Percentiles rank a stretch among this genome's conserved stretches.
Conservation (phyloP, 2,888 invertebrate species). For the Pammene fasciana region DNA sequence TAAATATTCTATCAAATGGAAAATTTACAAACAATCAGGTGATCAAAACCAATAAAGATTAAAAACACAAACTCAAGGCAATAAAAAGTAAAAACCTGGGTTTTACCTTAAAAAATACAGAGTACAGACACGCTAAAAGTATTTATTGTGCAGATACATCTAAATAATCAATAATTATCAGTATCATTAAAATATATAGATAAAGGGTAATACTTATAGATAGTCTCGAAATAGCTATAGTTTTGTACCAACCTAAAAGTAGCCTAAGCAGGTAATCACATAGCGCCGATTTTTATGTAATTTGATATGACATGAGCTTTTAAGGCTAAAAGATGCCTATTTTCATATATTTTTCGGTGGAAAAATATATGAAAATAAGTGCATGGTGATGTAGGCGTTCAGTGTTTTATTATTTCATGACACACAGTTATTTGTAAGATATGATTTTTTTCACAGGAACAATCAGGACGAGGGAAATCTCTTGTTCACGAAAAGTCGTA, state of each 20-base stretch:
- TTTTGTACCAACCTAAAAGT: not conserved
- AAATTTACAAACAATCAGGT: slow-evolving; percentile 14
- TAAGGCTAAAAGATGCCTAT: too few relatives aligned
- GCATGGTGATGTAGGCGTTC: too few relatives aligned
- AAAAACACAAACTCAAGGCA: slow-evolving; percentile 3
- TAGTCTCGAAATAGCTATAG: not conserved
- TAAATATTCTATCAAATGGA: not conserved
- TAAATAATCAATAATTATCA: slow-evolving; percentile 24
- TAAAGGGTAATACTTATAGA: not conserved
- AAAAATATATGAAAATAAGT: too few relatives aligned
- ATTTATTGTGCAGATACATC: slow-evolving; percentile 29
- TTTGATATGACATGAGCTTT: not conserved
- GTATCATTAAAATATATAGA: slow-evolving; percentile 4
- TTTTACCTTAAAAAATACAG: not conserved
- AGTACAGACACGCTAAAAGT: not conserved
- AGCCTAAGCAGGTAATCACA: not conserved
- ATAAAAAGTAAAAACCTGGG: slow-evolving; percentile 11
- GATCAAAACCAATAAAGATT: slow-evolving; percentile 24
- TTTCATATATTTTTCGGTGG: too few relatives aligned
- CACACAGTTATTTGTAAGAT: too few relatives aligned
- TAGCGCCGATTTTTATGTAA: not conserved
- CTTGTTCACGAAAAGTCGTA: too few relatives aligned
- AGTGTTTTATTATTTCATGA: too few relatives aligned
- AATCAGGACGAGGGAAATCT: too few relatives aligned
- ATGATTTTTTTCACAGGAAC: too few relatives aligned